Base-by-base conservation (phyloP, 2,113 vertebrate species). In the Poecile atricapillus region DNA sequence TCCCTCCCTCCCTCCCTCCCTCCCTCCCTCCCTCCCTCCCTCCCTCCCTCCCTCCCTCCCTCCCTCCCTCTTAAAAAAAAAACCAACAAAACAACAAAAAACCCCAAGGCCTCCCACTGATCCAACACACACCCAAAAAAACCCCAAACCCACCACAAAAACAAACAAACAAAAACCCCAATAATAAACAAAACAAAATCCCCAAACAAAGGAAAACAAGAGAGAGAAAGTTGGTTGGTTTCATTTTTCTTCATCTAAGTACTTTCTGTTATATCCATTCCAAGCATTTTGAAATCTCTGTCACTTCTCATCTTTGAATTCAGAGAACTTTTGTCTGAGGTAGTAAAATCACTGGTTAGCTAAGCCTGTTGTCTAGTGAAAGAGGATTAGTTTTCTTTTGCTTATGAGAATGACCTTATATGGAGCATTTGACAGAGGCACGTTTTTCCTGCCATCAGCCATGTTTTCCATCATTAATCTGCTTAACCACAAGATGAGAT, bases 311-410 rank as follows among this genome's bases (percentile, higher is more conserved):
- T 70, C 78, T 94, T 93, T 43, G 43, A 88, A 96, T 95, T 95
- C 91, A 90, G 83, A 96, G 80, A 89, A 89, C 25, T 28, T 95
- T 91, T 64, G 88, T 96, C 76, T 97, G 83, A 93, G 79, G 80
- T 67, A 92, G 35, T 94, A 96, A 97, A 96, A 95, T 90, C 67
- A 71, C 59, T 84, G 59, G 43, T 31, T 68, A 95, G 47, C 63
- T 94, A 93, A 97, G 63, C 37, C 92, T 33, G 23, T 96, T 96
- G 93, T 73, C 35, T 63, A 88, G 83, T 78, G 65, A 59, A 83
- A 95, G 28, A 87, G 62, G 83, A 85, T 93, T 91, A 77, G 37
- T 88, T 95, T 95, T 65, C 53, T 79, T 95, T 80, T 88, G 67
- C 70, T 94, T 87, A 74, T 37, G 31, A n/a, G 30, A 89, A 93